Evolutionary conservation across 2,797 vertebrate species (phyloP).

Genomic region (Eospalax fontanierii): DNA sequence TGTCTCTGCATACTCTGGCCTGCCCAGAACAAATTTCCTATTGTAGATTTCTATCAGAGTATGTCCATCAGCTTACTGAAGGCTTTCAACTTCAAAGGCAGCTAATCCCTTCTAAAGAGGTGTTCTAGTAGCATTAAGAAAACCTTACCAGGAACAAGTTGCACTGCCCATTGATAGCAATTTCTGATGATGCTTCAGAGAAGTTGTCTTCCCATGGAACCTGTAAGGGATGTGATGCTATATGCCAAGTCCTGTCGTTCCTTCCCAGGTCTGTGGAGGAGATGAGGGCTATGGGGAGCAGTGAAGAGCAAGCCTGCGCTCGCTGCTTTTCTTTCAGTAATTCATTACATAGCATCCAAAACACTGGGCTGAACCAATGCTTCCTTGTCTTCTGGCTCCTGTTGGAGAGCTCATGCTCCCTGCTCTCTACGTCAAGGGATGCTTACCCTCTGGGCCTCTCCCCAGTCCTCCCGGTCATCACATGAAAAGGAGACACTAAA

Average conservation of each 20-base stretch:
- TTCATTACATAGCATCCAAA: conserved; percentile 7
- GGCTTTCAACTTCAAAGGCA: neutral
- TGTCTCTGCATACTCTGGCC: neutral
- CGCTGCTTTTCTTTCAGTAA: neutral
- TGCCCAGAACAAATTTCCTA: neutral
- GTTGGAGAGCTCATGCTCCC: neutral
- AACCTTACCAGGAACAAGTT: neutral
- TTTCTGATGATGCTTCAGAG: neutral
- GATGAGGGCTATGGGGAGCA: neutral
- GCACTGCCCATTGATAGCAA: neutral
- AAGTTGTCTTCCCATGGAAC: neutral
- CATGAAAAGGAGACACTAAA: neutral
- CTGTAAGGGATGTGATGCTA: neutral
- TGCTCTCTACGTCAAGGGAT: neutral
- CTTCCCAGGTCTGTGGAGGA: neutral
- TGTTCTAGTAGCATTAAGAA: neutral
- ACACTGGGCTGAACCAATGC: neutral
- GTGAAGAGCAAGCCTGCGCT: neutral
- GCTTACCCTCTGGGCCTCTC: neutral
- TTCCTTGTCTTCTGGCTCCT: neutral
- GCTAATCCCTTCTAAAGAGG: neutral
- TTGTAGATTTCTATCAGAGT: neutral
- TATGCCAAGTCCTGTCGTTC: neutral
- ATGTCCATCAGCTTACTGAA: neutral
- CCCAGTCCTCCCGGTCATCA: neutral